Base-by-base conservation (phyloP, 2,797 vertebrate genomes). In the Chloroceryle amazona region DNA sequence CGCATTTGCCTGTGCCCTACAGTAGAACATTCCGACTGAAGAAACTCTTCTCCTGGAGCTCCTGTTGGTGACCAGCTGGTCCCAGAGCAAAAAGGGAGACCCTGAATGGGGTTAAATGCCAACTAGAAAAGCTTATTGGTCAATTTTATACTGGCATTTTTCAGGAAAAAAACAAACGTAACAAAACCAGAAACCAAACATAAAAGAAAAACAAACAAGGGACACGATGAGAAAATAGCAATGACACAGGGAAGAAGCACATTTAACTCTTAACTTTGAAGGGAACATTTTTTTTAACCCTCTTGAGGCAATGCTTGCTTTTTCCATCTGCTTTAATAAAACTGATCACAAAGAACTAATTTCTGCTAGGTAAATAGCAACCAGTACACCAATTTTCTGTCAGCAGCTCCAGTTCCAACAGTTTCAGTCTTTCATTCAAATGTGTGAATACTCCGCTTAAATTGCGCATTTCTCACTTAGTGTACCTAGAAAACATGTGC, bases 301-400 rank as follows among this genome's bases (percentile, higher is more conserved):
- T 89, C 66, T 89, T 66, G n/a, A 66, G 74, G 85, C 70, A 92
- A 94, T 78, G 0, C 44, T 71, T 90, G 81, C 92, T 90, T 96
- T 46, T 96, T 75, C 84, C 46, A 23, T 63, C 86, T 41, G 4
- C 67, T 97, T 96, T 93, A 93, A 95, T 93, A 94, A 96, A 95
- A 92, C 63, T 55, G 86, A 94, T 96, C 39, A 47, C 83, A 51
- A 52, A 94, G 93, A 97, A 97, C 89, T 97, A 97, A 96, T 98
- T 98, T 98, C 96, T 97, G 73, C 93, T 95, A 92, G 91, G 96
- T 97, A 98, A 98, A 98, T 95, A 98, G 97, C 97, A 97, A 97
- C n/a, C 11, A 22, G 66, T 57, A 97, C 95, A 96, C 98, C 97
- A 97, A 97, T 98, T 98, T 98, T 96, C 95, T 97, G 97, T 94